A percentile compares a stretch with the other conserved stretches of the same genome.
phyloP scores from a whole-genome alignment of 2,888 invertebrate genomes.

The Perizoma flavofasciatum region DNA sequence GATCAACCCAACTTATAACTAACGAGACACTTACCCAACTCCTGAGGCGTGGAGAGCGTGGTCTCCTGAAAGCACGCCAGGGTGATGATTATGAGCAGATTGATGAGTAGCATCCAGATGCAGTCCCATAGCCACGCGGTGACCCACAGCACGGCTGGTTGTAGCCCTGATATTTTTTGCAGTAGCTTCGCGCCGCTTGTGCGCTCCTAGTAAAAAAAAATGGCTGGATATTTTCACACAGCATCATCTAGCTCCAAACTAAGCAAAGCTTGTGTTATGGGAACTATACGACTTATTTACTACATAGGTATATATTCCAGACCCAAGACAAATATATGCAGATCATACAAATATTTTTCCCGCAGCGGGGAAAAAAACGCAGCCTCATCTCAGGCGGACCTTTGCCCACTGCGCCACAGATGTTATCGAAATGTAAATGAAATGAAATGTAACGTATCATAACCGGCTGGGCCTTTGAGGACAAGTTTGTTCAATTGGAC shows the following conservation, averaged over 20 bases:
- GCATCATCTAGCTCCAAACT: neutral
- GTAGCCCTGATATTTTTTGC: slow-evolving; percentile 89
- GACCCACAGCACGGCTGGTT: slow-evolving; percentile 87
- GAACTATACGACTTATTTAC: neutral
- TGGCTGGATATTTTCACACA: neutral
- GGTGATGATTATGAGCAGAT: slow-evolving; percentile 83
- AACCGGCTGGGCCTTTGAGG: too few relatives aligned
- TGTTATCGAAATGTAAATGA: too few relatives aligned
- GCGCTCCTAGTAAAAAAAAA: slow-evolving; percentile 76
- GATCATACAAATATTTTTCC: too few relatives aligned
- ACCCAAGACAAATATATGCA: too few relatives aligned
- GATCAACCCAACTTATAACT: too few relatives aligned
- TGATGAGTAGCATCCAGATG: slow-evolving; percentile 84
- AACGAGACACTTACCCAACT: slow-evolving; percentile 72
- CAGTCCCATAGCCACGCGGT: slow-evolving; percentile 88
- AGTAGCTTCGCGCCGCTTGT: slow-evolving; percentile 87
- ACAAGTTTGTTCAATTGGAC: too few relatives aligned
- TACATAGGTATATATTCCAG: too few relatives aligned
- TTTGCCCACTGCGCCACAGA: too few relatives aligned
- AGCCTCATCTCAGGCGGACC: too few relatives aligned
- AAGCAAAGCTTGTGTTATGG: too few relatives aligned
- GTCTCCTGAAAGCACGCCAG: slow-evolving; percentile 87
- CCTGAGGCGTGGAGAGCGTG: slow-evolving; percentile 81
- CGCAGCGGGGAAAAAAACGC: too few relatives aligned
- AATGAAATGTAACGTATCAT: too few relatives aligned